Evolutionary conservation across 2,113 vertebrate genomes (phyloP).

Genomic region (Thalassoma bifasciatum): DNA sequence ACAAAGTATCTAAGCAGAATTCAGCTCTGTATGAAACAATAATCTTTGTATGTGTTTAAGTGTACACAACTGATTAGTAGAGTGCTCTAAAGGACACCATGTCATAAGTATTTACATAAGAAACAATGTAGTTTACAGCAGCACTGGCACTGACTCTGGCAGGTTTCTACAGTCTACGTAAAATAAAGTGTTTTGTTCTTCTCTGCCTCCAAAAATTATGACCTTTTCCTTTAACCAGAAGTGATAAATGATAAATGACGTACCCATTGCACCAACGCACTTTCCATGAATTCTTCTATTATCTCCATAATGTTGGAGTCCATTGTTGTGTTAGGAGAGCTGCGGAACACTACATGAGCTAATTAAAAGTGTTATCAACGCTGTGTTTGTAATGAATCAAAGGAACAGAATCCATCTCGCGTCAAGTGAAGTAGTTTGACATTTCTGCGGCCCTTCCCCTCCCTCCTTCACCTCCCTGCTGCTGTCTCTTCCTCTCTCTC

Average conservation of each 20-base stretch:
- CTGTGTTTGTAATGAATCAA: conserved; percentile 32
- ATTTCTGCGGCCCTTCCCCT: conserved; percentile 60
- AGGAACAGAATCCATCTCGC: conserved; percentile 53
- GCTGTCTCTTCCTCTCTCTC: too few species aligned
- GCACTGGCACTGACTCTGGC: not conserved
- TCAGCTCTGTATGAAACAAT: conserved; percentile 7
- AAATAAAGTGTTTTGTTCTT: conserved; percentile 1
- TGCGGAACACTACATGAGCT: conserved; percentile 25
- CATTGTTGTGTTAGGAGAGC: conserved; percentile 72
- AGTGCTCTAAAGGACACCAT: not conserved
- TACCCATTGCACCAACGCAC: conserved; percentile 86
- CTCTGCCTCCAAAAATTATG: conserved; percentile 36
- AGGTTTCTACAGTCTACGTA: not conserved
- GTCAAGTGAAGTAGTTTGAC: conserved; percentile 62
- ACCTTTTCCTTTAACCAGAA: conserved; percentile 47
- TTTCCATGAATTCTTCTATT: conserved; percentile 84
- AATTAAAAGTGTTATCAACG: conserved; percentile 40
- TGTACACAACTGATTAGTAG: not conserved
- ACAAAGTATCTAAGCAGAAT: not conserved
- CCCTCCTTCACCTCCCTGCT: conserved; percentile 24
- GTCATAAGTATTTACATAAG: too few species aligned
- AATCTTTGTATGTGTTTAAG: conserved; percentile 2
- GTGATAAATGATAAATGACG: conserved; percentile 73
- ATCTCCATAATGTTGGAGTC: conserved; percentile 77
- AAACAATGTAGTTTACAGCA: not conserved